Conservation (phyloP, 2,888 invertebrate genomes). For the Cerceris rybyensis region DNA sequence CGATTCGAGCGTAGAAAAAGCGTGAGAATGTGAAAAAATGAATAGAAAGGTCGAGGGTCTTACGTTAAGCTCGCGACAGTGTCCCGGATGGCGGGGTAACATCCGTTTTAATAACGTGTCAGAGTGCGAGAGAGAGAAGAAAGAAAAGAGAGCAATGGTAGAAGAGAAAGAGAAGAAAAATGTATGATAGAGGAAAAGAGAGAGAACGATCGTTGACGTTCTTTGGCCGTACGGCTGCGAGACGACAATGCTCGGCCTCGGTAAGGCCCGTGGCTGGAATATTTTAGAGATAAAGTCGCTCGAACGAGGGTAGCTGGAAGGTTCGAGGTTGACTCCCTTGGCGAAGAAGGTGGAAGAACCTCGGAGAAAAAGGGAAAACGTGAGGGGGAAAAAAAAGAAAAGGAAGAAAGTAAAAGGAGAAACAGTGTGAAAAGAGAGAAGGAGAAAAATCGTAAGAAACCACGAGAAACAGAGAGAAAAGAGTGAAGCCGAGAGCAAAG, state of each 20-base stretch:
- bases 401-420: not conserved
- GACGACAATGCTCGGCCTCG: slow-evolving; percentile 60
- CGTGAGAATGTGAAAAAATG: not conserved
- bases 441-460: slow-evolving; percentile 10
- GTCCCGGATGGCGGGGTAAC: slow-evolving; percentile 46
- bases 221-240: slow-evolving; percentile 59
- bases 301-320: slow-evolving; percentile 28
- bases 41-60: slow-evolving; percentile 17
- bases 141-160: too few relatives aligned
- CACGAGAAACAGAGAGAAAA: slow-evolving; percentile 3
- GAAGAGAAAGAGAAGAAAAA: too few relatives aligned
- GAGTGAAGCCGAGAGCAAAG: slow-evolving; percentile 26
- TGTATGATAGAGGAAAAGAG: too few relatives aligned
- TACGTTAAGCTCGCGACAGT: not conserved
- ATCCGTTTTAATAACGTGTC: slow-evolving; percentile 73
- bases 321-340: slow-evolving; percentile 21
- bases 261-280: slow-evolving; percentile 67
- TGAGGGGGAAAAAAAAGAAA: not conserved
- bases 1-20: slow-evolving; percentile 3
- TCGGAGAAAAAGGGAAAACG: not conserved
- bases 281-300: slow-evolving; percentile 66
- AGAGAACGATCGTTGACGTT: slow-evolving; percentile 58
- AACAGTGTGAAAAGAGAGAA: slow-evolving; percentile 14
- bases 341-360: not conserved
- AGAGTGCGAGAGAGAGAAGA: slow-evolving; percentile 18